These are phyloP conservation scores for Neocrepidodera transversa DNA, from an alignment of 2,888 invertebrate genomes.

Conservation along the genomic window DNA sequence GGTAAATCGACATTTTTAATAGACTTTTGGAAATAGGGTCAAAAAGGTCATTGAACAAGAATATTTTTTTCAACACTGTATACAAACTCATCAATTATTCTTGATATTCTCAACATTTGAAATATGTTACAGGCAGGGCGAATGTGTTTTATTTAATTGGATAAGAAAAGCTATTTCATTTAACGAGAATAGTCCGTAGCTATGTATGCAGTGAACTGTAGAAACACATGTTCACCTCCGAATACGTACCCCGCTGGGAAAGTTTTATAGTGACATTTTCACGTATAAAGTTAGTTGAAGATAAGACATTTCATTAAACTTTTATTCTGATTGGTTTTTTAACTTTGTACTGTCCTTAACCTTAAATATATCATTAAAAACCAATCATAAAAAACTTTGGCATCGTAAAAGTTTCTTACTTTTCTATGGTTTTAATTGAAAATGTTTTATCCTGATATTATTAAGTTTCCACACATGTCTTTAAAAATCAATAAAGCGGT, in stretches of 20 bases:
- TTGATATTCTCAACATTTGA: constrained; percentile 1
- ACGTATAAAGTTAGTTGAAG: constrained; percentile 23
- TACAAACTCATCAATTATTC: constrained; percentile 4
- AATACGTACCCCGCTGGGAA: constrained; percentile 19
- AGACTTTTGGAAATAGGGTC: too few species aligned
- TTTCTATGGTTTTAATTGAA: too few species aligned
- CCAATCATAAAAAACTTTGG: background rate
- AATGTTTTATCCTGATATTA: too few species aligned
- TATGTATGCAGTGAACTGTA: constrained; percentile 31
- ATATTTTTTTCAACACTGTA: too few species aligned
- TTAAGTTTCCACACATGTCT: too few species aligned
- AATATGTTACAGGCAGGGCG: constrained; percentile 6
- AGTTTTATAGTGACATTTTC: constrained; percentile 27
- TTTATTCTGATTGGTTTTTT: constrained; percentile 15
- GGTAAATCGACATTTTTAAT: too few species aligned
- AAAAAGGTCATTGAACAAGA: too few species aligned
- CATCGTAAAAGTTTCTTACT: too few species aligned
- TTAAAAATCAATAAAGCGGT: too few species aligned
- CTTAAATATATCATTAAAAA: constrained; percentile 3
- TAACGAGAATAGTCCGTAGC: constrained; percentile 14
- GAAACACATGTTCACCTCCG: constrained; percentile 29
- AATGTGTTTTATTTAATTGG: constrained; percentile 12
- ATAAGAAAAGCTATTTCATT: background rate
- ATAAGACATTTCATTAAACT: constrained; percentile 23
- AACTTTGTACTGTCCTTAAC: constrained; percentile 1